These are phyloP conservation scores for Caradrina kadenii DNA, from an alignment of 2,888 invertebrate species.

Conservation along the genomic window DNA sequence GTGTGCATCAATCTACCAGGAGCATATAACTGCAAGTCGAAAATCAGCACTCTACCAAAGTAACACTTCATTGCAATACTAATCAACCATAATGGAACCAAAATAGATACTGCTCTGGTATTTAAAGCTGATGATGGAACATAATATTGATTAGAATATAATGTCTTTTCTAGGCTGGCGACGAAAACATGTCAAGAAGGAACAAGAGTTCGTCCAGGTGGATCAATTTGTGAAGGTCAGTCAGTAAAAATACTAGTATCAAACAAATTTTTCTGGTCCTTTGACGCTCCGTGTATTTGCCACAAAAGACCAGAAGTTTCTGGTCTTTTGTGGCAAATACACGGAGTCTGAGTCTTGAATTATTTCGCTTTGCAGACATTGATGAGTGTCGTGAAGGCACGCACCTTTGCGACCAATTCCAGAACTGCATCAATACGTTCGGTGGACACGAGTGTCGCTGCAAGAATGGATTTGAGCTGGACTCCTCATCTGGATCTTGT, in stretches of 20 bases:
- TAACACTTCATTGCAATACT: constrained; percentile 62
- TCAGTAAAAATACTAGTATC: neutral
- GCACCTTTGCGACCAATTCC: constrained; percentile 87
- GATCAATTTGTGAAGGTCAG: constrained; percentile 91
- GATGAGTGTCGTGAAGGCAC: constrained; percentile 94
- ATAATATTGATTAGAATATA: neutral
- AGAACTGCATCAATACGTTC: constrained; percentile 88
- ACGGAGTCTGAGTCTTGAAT: neutral
- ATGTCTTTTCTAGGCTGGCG: constrained; percentile 65
- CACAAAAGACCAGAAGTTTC: neutral
- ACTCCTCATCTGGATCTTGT: constrained; percentile 81
- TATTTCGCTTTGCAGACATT: constrained; percentile 91
- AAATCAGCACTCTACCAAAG: constrained; percentile 86
- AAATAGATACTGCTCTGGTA: too few relatives aligned
- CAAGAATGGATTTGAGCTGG: constrained; percentile 85
- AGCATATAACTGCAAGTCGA: constrained; percentile 94
- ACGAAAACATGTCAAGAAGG: constrained; percentile 92
- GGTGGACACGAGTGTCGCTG: constrained; percentile 89
- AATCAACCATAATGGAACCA: neutral
- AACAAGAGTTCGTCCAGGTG: constrained; percentile 83
- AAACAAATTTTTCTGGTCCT: constrained; percentile 1
- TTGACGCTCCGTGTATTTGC: neutral
- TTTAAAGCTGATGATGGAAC: too few relatives aligned
- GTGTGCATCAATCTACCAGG: constrained; percentile 96
- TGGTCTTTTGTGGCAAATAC: too few relatives aligned